These are phyloP conservation scores for Lanistes nyassanus DNA, from an alignment of 1,140 invertebrate species.

Conservation along the genomic window DNA sequence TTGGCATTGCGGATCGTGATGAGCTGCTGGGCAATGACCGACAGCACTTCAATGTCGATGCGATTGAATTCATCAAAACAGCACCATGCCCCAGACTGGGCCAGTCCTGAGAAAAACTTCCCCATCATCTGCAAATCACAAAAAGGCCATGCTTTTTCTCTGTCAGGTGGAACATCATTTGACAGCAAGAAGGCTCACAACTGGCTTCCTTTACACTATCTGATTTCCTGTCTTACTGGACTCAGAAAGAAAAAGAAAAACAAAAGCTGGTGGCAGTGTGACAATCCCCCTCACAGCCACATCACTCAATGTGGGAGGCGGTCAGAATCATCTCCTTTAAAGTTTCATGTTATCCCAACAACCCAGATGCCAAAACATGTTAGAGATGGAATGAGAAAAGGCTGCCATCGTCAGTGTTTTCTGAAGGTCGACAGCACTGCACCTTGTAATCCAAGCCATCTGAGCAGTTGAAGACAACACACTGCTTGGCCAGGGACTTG, in stretches of 20 bases:
- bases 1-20: conserved; percentile 70
- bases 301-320: neutral
- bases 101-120: conserved; percentile 82
- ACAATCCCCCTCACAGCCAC: too few species aligned
- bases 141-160: too few species aligned
- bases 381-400: neutral
- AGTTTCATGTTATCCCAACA: too few species aligned
- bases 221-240: neutral
- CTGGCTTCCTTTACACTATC: too few species aligned
- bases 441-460: conserved; percentile 89
- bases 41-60: conserved; percentile 90
- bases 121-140: conserved; percentile 89
- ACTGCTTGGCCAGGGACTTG: conserved; percentile 86
- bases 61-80: conserved; percentile 94
- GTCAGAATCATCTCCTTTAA: too few species aligned
- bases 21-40: conserved; percentile 73
- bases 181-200: too few species aligned
- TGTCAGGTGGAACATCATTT: too few species aligned
- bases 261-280: too few species aligned
- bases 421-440: conserved; percentile 63
- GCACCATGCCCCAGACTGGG: conserved; percentile 89
- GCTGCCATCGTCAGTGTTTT: neutral
- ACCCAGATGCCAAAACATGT: too few species aligned
- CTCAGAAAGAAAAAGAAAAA: neutral
- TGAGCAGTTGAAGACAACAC: conserved; percentile 91